Evolutionary conservation across 2,888 invertebrate genomes (phyloP), one percentile per base, ranked within the genome.

Genomic region (Zelleria hepariella): DNA sequence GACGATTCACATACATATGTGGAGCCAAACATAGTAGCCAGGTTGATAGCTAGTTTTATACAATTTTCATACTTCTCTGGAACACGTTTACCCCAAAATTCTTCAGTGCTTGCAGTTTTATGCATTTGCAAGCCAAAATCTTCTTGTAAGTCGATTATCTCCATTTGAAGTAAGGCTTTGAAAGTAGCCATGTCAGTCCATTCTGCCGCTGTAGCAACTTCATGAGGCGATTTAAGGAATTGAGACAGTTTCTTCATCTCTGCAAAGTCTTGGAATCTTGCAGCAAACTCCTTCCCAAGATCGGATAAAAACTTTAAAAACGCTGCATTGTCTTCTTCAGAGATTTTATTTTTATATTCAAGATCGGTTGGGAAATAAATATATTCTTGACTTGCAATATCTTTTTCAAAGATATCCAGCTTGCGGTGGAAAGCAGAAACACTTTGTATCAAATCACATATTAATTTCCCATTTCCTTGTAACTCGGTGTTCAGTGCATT

Each of bases 271-370:
- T 64, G 62, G 60, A 64, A 62, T 61, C 59, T 62, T 63, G 61
- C 56, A 49, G 63, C 60, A 62, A 63, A 63, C 61, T 65, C 58
- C 59, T 62, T 62, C n/a, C 58, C 60, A 61, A 62, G 63, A 62
- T 62, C 63, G 57, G 61, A 48, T 60, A 63, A 27, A 65, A 62
- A 66, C 53, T 60, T 67, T 65, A 32, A 42, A 66, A 68, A 65
- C 61, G 66, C 64, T 66, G 63, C 64, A 68, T 62, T 57, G 61
- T 68, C 66, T 70, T 67, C 65, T 69, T 67, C 67, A 67, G 64
- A 66, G 61, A 66, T 66, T 59, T 64, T 59, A 60, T 66, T 66
- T 51, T 64, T 67, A 65, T 62, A 67, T 66, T 64, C 62, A 53
- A 69, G 65, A 69, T 68, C 61, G 65, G 65, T 66, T 62, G 65